These are phyloP conservation scores for Tiliacea citrago DNA, from an alignment of 2,888 invertebrate species.

Conservation along the genomic window DNA sequence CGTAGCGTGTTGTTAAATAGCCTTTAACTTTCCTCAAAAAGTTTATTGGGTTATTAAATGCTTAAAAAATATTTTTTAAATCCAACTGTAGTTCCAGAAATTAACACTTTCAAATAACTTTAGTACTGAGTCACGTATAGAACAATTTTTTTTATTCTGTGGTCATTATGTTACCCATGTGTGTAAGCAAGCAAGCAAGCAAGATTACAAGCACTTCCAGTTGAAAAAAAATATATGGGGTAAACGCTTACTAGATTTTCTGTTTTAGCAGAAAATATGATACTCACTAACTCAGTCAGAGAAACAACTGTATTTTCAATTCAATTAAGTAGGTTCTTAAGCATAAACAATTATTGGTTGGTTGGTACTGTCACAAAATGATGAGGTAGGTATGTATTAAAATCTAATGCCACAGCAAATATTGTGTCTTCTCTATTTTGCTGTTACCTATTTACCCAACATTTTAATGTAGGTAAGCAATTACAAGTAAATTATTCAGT, in stretches of 20 bases:
- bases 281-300: not conserved
- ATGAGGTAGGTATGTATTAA: too few relatives aligned
- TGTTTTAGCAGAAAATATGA: not conserved
- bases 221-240: too few relatives aligned
- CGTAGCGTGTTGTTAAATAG: too few relatives aligned
- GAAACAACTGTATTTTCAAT: not conserved
- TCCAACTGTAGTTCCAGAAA: too few relatives aligned
- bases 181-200: too few relatives aligned
- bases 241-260: not conserved
- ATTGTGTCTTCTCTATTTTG: not conserved
- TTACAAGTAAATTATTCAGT: conserved; percentile 1
- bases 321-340: not conserved
- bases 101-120: too few relatives aligned
- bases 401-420: not conserved
- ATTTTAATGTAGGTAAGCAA: not conserved
- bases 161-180: not conserved
- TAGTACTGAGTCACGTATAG: not conserved
- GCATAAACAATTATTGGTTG: not conserved
- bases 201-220: too few relatives aligned
- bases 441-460: not conserved
- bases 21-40: too few relatives aligned
- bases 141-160: conserved; percentile 4
- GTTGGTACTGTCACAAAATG: not conserved
- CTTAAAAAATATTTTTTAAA: too few relatives aligned
- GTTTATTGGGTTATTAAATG: too few relatives aligned